phyloP scores from a whole-genome alignment of 2,797 vertebrate genomes.

The Miichthys miiuy region DNA sequence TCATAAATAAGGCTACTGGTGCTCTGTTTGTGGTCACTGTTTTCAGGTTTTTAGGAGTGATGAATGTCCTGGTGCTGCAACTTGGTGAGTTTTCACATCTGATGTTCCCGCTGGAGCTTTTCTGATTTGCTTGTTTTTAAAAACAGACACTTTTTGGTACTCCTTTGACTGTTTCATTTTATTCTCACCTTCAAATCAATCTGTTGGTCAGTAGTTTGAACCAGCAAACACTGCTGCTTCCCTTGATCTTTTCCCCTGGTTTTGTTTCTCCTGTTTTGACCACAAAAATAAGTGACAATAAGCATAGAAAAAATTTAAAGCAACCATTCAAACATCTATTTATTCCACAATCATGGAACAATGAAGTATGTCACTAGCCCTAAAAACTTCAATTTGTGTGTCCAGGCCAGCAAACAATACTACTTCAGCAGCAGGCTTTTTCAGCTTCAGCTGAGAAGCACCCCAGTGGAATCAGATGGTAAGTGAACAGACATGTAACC shows the following conservation, averaged over 20 bases:
- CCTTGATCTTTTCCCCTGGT: constrained; percentile 4
- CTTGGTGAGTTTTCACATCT: not conserved
- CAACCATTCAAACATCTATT: constrained; percentile 47
- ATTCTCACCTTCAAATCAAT: constrained; percentile 19
- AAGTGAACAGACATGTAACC: constrained; percentile 65
- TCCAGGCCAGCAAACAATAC: constrained; percentile 45
- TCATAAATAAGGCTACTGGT: not conserved
- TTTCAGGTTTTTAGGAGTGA: not conserved
- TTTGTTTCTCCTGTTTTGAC: constrained; percentile 16
- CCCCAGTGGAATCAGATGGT: constrained; percentile 50
- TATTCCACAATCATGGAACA: constrained; percentile 52
- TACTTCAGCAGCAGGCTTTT: constrained; percentile 37
- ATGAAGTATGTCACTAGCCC: constrained; percentile 21
- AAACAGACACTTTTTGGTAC: not conserved
- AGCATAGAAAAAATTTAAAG: constrained; percentile 42
- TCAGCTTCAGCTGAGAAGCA: constrained; percentile 52
- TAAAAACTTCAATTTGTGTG: constrained; percentile 35
- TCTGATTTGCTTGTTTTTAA: not conserved
- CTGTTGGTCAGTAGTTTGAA: not conserved
- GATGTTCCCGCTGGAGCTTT: not conserved
- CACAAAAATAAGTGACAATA: constrained; percentile 33
- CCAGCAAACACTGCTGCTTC: not conserved
- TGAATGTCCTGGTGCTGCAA: not conserved
- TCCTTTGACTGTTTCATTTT: not conserved
- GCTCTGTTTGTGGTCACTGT: not conserved